These are phyloP conservation scores for Rhopalosiphum padi DNA, from an alignment of 1,140 invertebrate genomes.

Conservation along the genomic window DNA sequence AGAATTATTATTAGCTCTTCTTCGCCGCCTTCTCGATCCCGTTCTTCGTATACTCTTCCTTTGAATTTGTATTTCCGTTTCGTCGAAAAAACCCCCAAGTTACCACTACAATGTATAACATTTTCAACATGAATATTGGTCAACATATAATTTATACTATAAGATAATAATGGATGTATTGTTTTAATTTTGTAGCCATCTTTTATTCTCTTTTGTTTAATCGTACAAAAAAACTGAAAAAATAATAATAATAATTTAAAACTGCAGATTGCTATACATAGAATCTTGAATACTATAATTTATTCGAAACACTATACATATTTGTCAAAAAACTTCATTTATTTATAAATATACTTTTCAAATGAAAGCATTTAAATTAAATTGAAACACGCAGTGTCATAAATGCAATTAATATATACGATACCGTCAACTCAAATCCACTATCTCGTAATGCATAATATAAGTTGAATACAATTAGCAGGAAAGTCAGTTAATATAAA, in stretches of 20 bases:
- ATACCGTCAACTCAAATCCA: background rate
- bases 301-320: background rate
- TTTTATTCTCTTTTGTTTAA: background rate
- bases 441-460: background rate
- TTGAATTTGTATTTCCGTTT: slow-evolving; percentile 30
- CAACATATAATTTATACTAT: background rate
- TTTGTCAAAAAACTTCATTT: background rate
- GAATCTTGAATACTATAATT: background rate
- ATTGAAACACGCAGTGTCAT: background rate
- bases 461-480: background rate
- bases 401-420: background rate
- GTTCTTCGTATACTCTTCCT: background rate
- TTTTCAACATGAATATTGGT: background rate
- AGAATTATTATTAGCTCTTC: slow-evolving; percentile 49
- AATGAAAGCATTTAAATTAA: background rate
- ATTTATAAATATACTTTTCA: slow-evolving; percentile 11
- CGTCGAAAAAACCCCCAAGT: background rate
- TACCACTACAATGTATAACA: background rate
- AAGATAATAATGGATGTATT: background rate
- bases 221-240: background rate
- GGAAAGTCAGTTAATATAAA: background rate
- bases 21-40: background rate
- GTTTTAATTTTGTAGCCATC: background rate
- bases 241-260: background rate
- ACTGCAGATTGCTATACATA: background rate